Evolutionary conservation across 2,888 invertebrate species (phyloP), one percentile per base, ranked within the genome.

Genomic region (Tribolium freemani): DNA sequence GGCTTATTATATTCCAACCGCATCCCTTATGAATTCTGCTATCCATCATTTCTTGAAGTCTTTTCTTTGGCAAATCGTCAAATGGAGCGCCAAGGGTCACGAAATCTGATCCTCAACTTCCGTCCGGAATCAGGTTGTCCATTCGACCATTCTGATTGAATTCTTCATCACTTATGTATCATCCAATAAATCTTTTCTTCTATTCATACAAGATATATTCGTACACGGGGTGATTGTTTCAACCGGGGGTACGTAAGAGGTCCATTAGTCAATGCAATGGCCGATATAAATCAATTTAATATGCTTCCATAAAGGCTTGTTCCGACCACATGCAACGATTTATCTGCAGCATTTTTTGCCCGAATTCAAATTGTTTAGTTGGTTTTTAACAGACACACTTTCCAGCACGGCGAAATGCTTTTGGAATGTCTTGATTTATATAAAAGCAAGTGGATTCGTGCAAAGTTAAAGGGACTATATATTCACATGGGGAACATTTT

Each of bases 51-150:
- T 81, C 75, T 78, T 69, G 72, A 79, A 82, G 80, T 81, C 82
- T 82, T 79, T 80, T 83, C 81, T 81, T 82, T 82, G 81, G 80
- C 83, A 82, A 83, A 83, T 84, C 83, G 83, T 84, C 83, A 84
- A 84, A 83, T 83, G 80, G 82, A 81, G 80, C 80, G 80, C 80
- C 77, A 77, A 82, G 82, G 82, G 83, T 82, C 81, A 82, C 81
- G 82, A 81, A 83, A 84, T 83, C 84, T 82, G 83, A 84, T 83
- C 82, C 79, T 67, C 79, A 75, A 77, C 80, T 81, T 77, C 78
- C 78, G 76, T 69, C 74, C 72, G 73, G 79, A 80, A 79, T 80
- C 81, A 77, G 79, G 75, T 75, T 78, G 77, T 75, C 77, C 78
- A 75, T 75, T 78, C 77, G 77, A 78, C 78, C 79, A 76, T 76